phyloP scores from a whole-genome alignment of 2,888 invertebrate species.

The Linnaemya tessellans region DNA sequence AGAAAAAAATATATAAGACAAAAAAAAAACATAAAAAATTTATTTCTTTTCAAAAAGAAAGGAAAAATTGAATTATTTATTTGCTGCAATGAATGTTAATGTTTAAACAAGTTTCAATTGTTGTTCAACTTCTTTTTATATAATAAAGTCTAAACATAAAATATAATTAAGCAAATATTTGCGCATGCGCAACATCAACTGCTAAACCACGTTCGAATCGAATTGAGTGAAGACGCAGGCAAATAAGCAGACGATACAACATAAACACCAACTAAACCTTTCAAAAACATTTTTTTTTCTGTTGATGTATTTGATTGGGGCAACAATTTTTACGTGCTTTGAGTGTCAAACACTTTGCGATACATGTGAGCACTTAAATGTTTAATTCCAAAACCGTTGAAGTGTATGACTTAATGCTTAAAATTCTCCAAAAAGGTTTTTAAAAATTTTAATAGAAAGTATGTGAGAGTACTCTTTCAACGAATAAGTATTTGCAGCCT shows the following conservation, averaged over 20 bases:
- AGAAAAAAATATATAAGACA: background rate
- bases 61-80: background rate
- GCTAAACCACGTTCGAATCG: background rate
- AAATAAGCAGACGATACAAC: conserved; percentile 1
- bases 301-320: background rate
- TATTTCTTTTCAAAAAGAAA: background rate
- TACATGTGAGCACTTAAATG: background rate
- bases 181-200: conserved; percentile 19
- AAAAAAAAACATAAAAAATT: too few species aligned
- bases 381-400: background rate
- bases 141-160: background rate
- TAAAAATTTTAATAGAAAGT: conserved; percentile 4
- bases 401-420: background rate
- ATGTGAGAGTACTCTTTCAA: background rate
- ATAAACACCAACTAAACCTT: background rate
- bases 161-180: background rate
- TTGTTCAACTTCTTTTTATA: background rate
- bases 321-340: conserved; percentile 5
- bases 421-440: background rate
- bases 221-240: background rate
- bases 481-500: background rate
- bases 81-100: conserved; percentile 15
- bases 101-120: background rate
- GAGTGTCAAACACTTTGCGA: background rate
- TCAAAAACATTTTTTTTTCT: background rate